A percentile compares a stretch with the other conserved stretches of the same genome.
phyloP scores from a whole-genome alignment of 1,140 invertebrate species.

The Acromyrmex echinatior region DNA sequence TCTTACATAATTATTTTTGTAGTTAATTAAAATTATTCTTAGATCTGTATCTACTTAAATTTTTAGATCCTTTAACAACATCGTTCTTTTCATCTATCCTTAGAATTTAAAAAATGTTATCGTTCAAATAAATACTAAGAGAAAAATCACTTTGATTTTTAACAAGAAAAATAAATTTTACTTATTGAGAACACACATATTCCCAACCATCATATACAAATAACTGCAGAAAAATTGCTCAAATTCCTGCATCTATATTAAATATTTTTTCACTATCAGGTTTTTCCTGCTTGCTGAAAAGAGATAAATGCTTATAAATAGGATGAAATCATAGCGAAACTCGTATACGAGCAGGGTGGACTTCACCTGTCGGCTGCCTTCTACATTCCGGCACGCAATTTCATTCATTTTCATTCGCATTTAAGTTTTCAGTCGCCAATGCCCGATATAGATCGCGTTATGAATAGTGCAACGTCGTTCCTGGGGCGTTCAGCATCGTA shows the following conservation, averaged over 20 bases:
- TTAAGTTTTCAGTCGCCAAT: constrained; percentile 47
- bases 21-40: no score
- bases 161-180: neutral
- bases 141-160: neutral
- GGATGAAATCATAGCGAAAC: neutral
- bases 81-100: neutral
- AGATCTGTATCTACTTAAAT: no score
- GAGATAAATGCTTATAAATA: constrained; percentile 22
- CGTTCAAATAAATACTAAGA: neutral
- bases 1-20: no score
- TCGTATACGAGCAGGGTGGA: neutral
- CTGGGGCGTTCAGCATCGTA: constrained; percentile 44
- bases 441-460: constrained; percentile 53
- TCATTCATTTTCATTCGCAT: constrained; percentile 49
- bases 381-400: constrained; percentile 50
- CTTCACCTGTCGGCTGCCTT: constrained; percentile 48
- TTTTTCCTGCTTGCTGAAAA: constrained; percentile 11
- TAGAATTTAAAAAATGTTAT: neutral
- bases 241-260: neutral
- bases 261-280: neutral
- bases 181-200: neutral
- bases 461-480: constrained; percentile 53
- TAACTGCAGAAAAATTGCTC: neutral
- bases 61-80: no score
- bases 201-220: neutral